Evolutionary conservation across 2,888 invertebrate genomes (phyloP).

Genomic region (Cacoxenus indagator): DNA sequence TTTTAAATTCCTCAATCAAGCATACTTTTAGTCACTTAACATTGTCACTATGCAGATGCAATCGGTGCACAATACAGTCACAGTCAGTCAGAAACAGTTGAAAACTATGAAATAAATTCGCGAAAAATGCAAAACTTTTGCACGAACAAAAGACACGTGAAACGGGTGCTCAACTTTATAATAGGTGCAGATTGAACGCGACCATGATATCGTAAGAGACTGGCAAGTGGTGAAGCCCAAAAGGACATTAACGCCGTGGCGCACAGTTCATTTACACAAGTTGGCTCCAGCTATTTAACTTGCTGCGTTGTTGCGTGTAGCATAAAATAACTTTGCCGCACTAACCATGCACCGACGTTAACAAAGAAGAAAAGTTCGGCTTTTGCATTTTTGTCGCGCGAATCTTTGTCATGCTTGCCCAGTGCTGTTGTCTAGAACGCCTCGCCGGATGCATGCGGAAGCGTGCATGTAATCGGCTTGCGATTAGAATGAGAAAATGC

Average conservation of each 20-base stretch:
- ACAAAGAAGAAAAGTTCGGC: constrained; percentile 26
- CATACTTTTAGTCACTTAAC: constrained; percentile 40
- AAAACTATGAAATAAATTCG: constrained; percentile 45
- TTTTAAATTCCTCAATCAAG: constrained; percentile 43
- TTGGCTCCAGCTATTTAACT: constrained; percentile 1
- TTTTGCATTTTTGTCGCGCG: constrained; percentile 5
- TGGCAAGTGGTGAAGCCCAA: not conserved
- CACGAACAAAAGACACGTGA: constrained; percentile 13
- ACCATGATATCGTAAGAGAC: too few species aligned
- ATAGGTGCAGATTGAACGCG: constrained; percentile 10
- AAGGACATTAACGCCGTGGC: not conserved
- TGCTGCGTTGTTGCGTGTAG: constrained; percentile 9
- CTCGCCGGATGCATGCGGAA: constrained; percentile 9
- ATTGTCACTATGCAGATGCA: constrained; percentile 46
- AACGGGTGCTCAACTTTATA: constrained; percentile 23
- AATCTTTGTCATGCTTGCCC: not conserved
- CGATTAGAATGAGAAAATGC: constrained; percentile 23
- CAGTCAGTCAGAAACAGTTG: not conserved
- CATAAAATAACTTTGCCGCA: not conserved
- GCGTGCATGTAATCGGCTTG: constrained; percentile 22
- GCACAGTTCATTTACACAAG: constrained; percentile 20
- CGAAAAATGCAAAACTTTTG: constrained; percentile 45
- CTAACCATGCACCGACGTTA: not conserved
- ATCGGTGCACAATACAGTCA: too few species aligned
- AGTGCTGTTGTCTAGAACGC: too few species aligned